Evolutionary conservation across 2,113 vertebrate genomes (phyloP).

Genomic region (Zapornia atra): DNA sequence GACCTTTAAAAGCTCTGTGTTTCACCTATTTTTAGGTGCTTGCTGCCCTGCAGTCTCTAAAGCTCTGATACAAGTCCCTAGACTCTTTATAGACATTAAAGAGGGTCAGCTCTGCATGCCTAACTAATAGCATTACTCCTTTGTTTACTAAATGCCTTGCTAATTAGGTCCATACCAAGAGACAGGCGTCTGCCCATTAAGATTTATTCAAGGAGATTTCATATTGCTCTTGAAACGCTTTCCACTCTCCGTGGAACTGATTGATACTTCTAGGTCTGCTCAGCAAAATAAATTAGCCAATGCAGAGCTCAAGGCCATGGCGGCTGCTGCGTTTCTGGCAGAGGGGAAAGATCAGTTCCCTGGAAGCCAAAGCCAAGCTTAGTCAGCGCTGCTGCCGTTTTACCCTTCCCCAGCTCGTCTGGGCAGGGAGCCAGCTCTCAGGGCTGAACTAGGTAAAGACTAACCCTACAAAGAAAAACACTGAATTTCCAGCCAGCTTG

Average conservation of each 20-base stretch:
- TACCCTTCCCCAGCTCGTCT: background rate
- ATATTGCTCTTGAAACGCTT: background rate
- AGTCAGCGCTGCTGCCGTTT: background rate
- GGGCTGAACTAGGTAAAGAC: background rate
- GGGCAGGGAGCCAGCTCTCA: slow-evolving; percentile 19
- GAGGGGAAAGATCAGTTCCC: background rate
- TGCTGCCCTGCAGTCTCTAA: background rate
- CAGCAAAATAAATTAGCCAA: background rate
- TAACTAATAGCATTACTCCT: slow-evolving; percentile 1
- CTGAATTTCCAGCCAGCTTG: background rate
- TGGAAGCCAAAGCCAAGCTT: slow-evolving; percentile 31
- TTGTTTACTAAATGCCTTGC: slow-evolving; percentile 7
- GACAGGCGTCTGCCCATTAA: background rate
- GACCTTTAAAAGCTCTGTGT: background rate
- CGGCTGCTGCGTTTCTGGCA: rapidly evolving
- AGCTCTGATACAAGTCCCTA: background rate
- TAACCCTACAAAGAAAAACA: background rate
- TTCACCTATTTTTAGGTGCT: background rate
- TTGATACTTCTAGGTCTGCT: background rate
- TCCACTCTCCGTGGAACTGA: background rate
- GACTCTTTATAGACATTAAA: background rate
- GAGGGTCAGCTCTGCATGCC: background rate
- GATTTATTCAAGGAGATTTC: slow-evolving; percentile 7
- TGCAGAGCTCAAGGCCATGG: background rate
- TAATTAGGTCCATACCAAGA: background rate